Base-by-base conservation (phyloP, 2,888 invertebrate genomes). In the Thymelicus acteon region DNA sequence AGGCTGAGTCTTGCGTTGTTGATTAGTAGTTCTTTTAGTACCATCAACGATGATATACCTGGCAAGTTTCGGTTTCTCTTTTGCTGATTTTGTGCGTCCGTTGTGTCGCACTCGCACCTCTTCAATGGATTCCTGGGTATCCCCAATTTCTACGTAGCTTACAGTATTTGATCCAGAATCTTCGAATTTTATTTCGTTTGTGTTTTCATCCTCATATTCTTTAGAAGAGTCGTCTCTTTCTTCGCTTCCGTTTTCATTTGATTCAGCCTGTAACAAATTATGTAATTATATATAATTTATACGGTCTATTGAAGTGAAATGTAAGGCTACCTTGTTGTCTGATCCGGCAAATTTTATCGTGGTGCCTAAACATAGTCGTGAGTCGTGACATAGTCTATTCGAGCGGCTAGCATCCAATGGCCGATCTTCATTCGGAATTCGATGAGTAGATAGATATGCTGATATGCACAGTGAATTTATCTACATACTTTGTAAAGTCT, bases 191-290 rank as follows among this genome's bases (percentile, higher is more conserved):
- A 54, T 19, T 52, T 52, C 52, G 10, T 2, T 54, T 54, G 54
- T 24, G 4, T 2, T 54, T 6, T 54, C 54, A 24, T 54, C 24
- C 10, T 24, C 24, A 24, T 24, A 10, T 24, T 54, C 54, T 19
- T 24, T 24, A 24, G 10, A 2, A 54, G 24, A 54, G 24, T 54
- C 12, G 19, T 12, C 24, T 24, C 10, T 24, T 4, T 48, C 48
- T 54, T 54, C 54, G 24, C 54, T 54, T 54, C 12, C 54, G 10
- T 54, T 54, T 54, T 54, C 24, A 54, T 24, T 54, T 54, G 24
- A 19, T 19, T 54, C 24, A 19, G 8, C 10, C 54, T 54, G 54
- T 24, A 54, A 54, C 12, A 54, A 24, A 54, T 19, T 15, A 19
- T 2, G 52, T 19, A 2, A 52, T 52, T 19, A 52, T 5, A 31